Conservation (phyloP, 2,797 vertebrate species). For the Thunnus albacares region DNA sequence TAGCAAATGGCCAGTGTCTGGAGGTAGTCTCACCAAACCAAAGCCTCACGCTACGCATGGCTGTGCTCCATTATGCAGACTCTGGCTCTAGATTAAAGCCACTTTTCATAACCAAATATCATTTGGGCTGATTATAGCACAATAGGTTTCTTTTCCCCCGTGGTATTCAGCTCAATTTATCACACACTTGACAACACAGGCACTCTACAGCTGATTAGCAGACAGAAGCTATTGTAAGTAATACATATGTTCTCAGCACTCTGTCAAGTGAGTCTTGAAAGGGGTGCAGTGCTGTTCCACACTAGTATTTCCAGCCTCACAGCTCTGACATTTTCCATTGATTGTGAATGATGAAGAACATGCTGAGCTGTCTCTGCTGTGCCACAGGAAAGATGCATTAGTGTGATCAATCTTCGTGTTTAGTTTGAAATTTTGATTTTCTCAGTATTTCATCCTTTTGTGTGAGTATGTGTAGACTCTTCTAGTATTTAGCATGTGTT, state of each 20-base stretch:
- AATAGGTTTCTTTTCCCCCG: slow-evolving; percentile 50
- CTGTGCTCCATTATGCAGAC: slow-evolving; percentile 70
- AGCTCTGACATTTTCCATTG: slow-evolving; percentile 56
- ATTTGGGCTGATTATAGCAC: slow-evolving; percentile 61
- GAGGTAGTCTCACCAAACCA: slow-evolving; percentile 40
- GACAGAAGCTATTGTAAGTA: slow-evolving; percentile 34
- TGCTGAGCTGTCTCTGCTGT: slow-evolving; percentile 32
- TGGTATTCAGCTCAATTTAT: slow-evolving; percentile 58
- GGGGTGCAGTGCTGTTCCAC: not conserved
- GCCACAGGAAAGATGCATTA: slow-evolving; percentile 50
- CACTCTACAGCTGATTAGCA: slow-evolving; percentile 43
- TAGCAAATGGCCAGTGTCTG: slow-evolving; percentile 42
- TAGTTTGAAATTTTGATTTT: slow-evolving; percentile 32
- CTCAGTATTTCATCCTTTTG: not conserved
- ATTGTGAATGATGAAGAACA: slow-evolving; percentile 60
- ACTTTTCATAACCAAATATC: slow-evolving; percentile 78
- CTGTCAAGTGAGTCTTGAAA: slow-evolving; percentile 21
- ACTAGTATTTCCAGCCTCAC: slow-evolving; percentile 1
- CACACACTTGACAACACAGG: slow-evolving; percentile 49
- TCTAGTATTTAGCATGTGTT: not conserved
- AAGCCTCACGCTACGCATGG: slow-evolving; percentile 35
- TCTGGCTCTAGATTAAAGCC: slow-evolving; percentile 72
- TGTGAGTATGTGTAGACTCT: not conserved
- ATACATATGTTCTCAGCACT: slow-evolving; percentile 43
- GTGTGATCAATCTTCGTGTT: slow-evolving; percentile 58